A percentile compares a stretch with the other conserved stretches of the same genome.
Evolutionary conservation across 2,113 vertebrate species (phyloP).

Genomic region (Riparia riparia): DNA sequence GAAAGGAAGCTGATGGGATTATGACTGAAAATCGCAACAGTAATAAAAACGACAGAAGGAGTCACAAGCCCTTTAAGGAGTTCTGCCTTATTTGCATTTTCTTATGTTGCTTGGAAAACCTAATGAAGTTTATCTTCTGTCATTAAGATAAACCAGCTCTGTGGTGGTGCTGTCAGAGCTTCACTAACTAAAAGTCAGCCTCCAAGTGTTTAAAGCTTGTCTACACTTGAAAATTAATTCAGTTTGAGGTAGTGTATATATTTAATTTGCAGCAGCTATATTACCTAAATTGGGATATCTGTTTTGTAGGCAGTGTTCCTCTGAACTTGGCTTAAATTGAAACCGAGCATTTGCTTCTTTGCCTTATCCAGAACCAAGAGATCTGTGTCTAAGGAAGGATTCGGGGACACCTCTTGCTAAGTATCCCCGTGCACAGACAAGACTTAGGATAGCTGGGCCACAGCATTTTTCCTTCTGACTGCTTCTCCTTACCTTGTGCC

Average conservation of each 20-base stretch:
- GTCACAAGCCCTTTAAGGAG: constrained; percentile 6
- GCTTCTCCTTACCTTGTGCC: neutral
- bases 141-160: constrained; percentile 54
- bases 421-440: neutral
- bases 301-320: neutral
- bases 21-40: constrained; percentile 16
- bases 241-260: neutral
- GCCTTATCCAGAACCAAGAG: neutral
- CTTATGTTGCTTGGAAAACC: constrained; percentile 12
- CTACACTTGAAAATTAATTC: constrained; percentile 56
- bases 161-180: neutral
- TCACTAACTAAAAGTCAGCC: constrained; percentile 51
- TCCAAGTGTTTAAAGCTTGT: constrained; percentile 19
- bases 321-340: neutral
- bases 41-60: constrained; percentile 10
- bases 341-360: neutral
- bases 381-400: neutral
- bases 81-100: constrained; percentile 34
- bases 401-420: neutral
- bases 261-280: neutral
- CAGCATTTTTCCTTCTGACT: neutral
- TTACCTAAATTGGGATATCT: neutral
- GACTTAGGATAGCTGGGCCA: neutral
- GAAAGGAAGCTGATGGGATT: neutral
- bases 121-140: constrained; percentile 54